phyloP scores from a whole-genome alignment of 1,140 invertebrate genomes.

The Chrysoperla carnea region DNA sequence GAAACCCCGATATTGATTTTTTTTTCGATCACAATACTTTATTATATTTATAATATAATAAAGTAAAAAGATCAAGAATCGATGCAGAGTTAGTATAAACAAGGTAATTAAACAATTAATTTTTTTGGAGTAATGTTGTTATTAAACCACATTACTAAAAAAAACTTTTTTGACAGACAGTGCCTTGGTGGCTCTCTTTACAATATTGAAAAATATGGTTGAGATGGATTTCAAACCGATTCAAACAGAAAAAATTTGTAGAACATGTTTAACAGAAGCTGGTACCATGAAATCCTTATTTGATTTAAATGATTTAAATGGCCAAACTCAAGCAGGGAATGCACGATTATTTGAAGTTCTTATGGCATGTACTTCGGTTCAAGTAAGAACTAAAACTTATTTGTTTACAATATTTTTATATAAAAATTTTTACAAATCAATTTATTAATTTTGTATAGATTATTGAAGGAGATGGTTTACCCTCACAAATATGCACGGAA shows the following conservation, averaged over 20 bases:
- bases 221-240: slow-evolving; percentile 9
- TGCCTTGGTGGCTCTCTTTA: too few relatives aligned
- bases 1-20: too few relatives aligned
- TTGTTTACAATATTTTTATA: neutral
- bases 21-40: too few relatives aligned
- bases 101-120: too few relatives aligned
- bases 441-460: slow-evolving; percentile 1
- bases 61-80: too few relatives aligned
- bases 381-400: slow-evolving; percentile 4
- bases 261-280: slow-evolving; percentile 14
- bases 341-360: slow-evolving; percentile 12
- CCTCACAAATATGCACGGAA: slow-evolving; percentile 21
- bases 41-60: too few relatives aligned
- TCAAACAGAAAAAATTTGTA: slow-evolving; percentile 15
- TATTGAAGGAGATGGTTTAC: slow-evolving; percentile 22
- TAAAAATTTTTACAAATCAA: neutral
- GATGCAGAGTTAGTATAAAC: too few relatives aligned
- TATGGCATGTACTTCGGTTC: slow-evolving; percentile 9
- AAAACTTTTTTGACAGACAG: too few relatives aligned
- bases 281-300: slow-evolving; percentile 11
- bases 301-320: slow-evolving; percentile 9
- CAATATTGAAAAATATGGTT: neutral
- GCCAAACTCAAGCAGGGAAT: slow-evolving; percentile 3
- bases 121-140: too few relatives aligned
- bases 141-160: too few relatives aligned